A percentile compares a stretch with the other conserved stretches of the same genome.
Evolutionary conservation across 2,888 invertebrate genomes (phyloP).

Genomic region (Dinocampus coccinellae): DNA sequence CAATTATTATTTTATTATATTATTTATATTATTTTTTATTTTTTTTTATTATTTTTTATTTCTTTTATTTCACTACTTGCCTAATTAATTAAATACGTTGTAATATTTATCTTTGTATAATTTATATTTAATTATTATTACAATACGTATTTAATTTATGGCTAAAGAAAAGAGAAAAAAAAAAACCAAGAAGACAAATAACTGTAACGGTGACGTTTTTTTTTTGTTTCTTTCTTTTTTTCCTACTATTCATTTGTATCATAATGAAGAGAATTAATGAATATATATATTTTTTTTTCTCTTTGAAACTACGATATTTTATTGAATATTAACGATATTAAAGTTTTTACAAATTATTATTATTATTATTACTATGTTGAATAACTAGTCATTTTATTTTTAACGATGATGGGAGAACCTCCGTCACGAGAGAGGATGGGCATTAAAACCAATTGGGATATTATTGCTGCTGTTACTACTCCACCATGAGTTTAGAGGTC

Average conservation of each 20-base stretch:
- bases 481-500: background rate
- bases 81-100: no score
- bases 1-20: background rate
- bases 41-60: no score
- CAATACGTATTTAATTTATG: no score
- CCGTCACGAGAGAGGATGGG: background rate
- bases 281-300: no score
- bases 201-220: no score
- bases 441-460: conserved; percentile 5
- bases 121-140: no score
- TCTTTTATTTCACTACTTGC: no score
- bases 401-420: background rate
- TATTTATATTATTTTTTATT: background rate
- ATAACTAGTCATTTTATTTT: background rate
- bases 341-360: background rate
- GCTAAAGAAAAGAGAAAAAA: no score
- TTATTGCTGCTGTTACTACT: background rate
- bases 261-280: background rate
- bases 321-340: background rate
- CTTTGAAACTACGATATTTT: background rate
- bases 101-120: no score
- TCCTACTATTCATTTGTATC: background rate
- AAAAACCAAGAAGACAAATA: no score
- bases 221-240: background rate
- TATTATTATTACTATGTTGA: no score